These are phyloP conservation scores for Carposina sasakii DNA, from an alignment of 1,140 invertebrate genomes.

Conservation along the genomic window DNA sequence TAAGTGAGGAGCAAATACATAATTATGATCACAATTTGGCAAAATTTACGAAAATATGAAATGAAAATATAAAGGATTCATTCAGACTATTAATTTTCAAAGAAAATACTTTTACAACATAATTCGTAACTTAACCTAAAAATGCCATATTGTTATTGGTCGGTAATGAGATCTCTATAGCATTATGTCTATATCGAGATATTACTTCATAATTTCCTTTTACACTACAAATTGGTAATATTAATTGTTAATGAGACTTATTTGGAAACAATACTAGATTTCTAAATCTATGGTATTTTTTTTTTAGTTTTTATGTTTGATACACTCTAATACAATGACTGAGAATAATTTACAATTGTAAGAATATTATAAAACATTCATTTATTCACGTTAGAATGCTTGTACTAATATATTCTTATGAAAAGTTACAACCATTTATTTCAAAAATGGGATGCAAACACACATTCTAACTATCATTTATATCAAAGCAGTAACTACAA, in stretches of 20 bases:
- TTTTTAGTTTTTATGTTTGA: constrained; percentile 34
- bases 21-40: constrained; percentile 55
- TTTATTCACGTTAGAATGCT: constrained; percentile 24
- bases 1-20: constrained; percentile 43
- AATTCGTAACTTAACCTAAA: constrained; percentile 65
- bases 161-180: constrained; percentile 69
- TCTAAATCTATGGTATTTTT: constrained; percentile 50
- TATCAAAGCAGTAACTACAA: constrained; percentile 46
- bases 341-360: constrained; percentile 33
- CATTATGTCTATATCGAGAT: constrained; percentile 54
- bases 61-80: constrained; percentile 33
- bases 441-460: constrained; percentile 29
- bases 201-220: constrained; percentile 53
- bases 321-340: constrained; percentile 29
- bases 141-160: constrained; percentile 72
- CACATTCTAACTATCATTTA: constrained; percentile 36
- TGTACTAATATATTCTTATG: constrained; percentile 36
- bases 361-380: constrained; percentile 15
- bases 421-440: constrained; percentile 39
- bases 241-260: constrained; percentile 57
- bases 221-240: constrained; percentile 57
- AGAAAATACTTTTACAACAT: constrained; percentile 51
- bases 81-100: constrained; percentile 41
- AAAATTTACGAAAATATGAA: constrained; percentile 36
- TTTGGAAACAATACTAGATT: constrained; percentile 54